Evolutionary conservation across 2,888 invertebrate genomes (phyloP).

Genomic region (Xanthia icteritia): DNA sequence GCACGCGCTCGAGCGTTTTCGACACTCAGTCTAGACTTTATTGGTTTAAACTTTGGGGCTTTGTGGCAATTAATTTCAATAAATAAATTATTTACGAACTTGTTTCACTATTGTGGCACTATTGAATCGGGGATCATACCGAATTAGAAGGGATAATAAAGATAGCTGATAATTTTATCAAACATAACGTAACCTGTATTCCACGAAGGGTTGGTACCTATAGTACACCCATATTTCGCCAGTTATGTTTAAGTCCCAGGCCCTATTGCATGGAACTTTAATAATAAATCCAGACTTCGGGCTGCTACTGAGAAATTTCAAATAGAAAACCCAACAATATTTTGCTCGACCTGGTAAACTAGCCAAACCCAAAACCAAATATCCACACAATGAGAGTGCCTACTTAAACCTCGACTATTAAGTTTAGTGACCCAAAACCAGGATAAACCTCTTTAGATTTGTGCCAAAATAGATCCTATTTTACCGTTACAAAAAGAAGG

Average conservation of each 20-base stretch:
- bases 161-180: background rate
- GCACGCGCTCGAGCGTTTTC: slow-evolving; percentile 9
- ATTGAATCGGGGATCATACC: background rate
- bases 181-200: background rate
- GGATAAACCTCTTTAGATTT: background rate
- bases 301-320: background rate
- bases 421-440: background rate
- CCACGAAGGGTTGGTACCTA: background rate
- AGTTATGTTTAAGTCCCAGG: background rate
- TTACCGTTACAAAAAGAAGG: slow-evolving; percentile 39
- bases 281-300: background rate
- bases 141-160: no score
- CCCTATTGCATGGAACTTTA: no score
- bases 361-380: background rate
- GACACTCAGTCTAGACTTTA: slow-evolving; percentile 52
- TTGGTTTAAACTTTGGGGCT: slow-evolving; percentile 39
- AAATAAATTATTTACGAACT: background rate
- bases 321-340: no score
- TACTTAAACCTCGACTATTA: background rate
- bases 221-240: background rate
- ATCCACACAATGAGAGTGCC: background rate
- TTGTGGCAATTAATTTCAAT: slow-evolving; percentile 16
- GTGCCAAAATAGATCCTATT: slow-evolving; percentile 1
- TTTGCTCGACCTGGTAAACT: background rate
- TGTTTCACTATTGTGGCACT: background rate